Evolutionary conservation across 2,888 invertebrate species (phyloP).

Genomic region (Torymus aiolomorphi): DNA sequence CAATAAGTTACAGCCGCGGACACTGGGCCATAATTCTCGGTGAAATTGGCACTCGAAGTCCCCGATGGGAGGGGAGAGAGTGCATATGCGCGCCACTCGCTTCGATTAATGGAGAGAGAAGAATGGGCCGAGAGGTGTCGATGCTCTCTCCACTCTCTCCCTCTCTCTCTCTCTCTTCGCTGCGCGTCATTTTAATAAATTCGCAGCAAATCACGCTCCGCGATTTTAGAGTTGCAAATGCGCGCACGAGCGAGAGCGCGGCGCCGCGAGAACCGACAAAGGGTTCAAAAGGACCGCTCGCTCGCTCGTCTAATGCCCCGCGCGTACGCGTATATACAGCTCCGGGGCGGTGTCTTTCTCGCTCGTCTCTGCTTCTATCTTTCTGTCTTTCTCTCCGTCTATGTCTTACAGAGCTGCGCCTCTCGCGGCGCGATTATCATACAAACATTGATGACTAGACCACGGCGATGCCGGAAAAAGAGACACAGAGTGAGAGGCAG

Average conservation of each 20-base stretch:
- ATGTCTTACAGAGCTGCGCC: slow-evolving; percentile 65
- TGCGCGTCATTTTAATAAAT: slow-evolving; percentile 73
- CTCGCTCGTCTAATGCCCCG: slow-evolving; percentile 55
- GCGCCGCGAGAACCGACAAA: slow-evolving; percentile 73
- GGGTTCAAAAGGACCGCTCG: slow-evolving; percentile 59
- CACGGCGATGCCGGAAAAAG: slow-evolving; percentile 70
- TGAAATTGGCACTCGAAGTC: slow-evolving; percentile 45
- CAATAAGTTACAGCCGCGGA: slow-evolving; percentile 19
- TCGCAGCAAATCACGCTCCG: slow-evolving; percentile 72
- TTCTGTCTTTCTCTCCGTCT: slow-evolving; percentile 22
- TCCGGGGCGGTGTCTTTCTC: slow-evolving; percentile 61
- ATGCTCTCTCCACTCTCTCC: slow-evolving; percentile 23
- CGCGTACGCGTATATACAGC: slow-evolving; percentile 32
- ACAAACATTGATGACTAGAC: slow-evolving; percentile 73
- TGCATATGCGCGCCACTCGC: too few species aligned
- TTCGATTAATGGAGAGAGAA: slow-evolving; percentile 48
- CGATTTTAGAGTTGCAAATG: slow-evolving; percentile 75
- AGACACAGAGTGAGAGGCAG: slow-evolving; percentile 10
- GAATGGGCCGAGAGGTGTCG: slow-evolving; percentile 51
- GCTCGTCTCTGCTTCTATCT: slow-evolving; percentile 48
- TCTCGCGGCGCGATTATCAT: slow-evolving; percentile 71
- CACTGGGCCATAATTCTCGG: slow-evolving; percentile 34
- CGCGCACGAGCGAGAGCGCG: slow-evolving; percentile 63
- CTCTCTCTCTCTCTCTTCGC: slow-evolving; percentile 9
- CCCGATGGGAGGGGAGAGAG: not conserved